Evolutionary conservation across 2,888 invertebrate species (phyloP).

Genomic region (Pristionchus mayeri): DNA sequence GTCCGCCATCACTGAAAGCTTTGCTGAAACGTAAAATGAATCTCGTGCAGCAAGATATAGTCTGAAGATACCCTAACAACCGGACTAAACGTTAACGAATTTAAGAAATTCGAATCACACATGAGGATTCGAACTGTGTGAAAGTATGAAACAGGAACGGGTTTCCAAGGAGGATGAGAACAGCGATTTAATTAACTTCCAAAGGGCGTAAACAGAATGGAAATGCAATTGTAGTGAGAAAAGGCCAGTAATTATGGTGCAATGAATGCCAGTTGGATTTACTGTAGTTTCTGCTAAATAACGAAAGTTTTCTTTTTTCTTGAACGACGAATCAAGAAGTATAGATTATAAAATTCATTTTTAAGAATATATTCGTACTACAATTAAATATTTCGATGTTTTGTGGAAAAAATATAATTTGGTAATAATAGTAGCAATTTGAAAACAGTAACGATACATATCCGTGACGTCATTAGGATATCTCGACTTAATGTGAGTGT

Average conservation of each 20-base stretch:
- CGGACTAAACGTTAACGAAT: not conserved
- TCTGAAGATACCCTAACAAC: too few relatives aligned
- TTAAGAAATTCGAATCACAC: not conserved
- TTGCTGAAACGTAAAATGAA: too few relatives aligned
- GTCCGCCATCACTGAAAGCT: conserved; percentile 48
- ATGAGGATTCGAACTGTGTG: not conserved
- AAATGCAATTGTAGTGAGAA: not conserved
- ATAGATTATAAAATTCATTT: too few relatives aligned
- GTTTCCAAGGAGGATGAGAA: too few relatives aligned
- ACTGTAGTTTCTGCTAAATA: conserved; percentile 2
- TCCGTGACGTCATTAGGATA: conserved; percentile 13
- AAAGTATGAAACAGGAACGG: too few relatives aligned
- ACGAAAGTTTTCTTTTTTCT: not conserved
- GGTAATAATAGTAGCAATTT: not conserved
- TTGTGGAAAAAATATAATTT: too few relatives aligned
- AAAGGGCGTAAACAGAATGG: conserved; percentile 10
- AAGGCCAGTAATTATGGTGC: not conserved
- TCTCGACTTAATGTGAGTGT: not conserved
- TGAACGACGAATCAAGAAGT: too few relatives aligned
- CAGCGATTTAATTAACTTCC: not conserved
- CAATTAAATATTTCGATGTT: too few relatives aligned
- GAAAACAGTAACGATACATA: not conserved
- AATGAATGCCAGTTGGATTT: not conserved
- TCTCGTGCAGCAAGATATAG: too few relatives aligned
- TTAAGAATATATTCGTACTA: too few relatives aligned